Conservation (phyloP, 2,797 vertebrate genomes). For the Sebastolobus altivelis region DNA sequence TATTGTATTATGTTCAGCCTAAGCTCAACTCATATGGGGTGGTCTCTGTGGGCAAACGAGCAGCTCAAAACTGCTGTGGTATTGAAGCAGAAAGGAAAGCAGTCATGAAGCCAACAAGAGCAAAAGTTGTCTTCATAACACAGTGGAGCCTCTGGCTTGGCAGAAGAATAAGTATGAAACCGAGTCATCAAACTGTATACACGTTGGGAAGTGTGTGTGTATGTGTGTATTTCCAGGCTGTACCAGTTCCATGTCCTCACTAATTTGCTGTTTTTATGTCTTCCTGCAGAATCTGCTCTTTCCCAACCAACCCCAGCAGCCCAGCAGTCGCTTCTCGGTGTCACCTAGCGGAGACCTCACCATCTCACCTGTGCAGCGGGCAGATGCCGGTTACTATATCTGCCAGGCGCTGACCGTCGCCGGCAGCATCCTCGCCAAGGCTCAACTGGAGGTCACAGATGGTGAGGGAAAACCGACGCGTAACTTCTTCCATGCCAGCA, state of each 20-base stretch:
- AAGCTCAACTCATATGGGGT: conserved; percentile 4
- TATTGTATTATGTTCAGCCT: conserved; percentile 28
- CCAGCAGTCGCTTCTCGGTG: conserved; percentile 94
- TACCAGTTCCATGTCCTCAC: conserved; percentile 53
- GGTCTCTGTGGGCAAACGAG: conserved; percentile 34
- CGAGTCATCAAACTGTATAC: conserved; percentile 42
- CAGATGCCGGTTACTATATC: conserved; percentile 97
- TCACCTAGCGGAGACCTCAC: conserved; percentile 95
- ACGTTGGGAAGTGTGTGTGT: conserved; percentile 38
- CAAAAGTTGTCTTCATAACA: conserved; percentile 39
- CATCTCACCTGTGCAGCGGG: conserved; percentile 93
- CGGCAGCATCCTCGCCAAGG: conserved; percentile 98
- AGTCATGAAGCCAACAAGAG: conserved; percentile 47
- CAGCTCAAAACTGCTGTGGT: conserved; percentile 41
- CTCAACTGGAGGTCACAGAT: conserved; percentile 99
- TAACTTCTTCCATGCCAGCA: conserved; percentile 38
- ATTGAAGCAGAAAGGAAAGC: conserved; percentile 51
- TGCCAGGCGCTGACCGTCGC: conserved; percentile 98
- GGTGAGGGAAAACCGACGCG: conserved; percentile 84
- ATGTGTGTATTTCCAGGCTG: conserved; percentile 47
- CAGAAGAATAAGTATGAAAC: conserved; percentile 50
- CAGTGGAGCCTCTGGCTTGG: conserved; percentile 71
- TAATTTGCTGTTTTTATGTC: conserved; percentile 70
- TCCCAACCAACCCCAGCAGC: conserved; percentile 97
- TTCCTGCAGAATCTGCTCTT: conserved; percentile 94